These are phyloP conservation scores for Drosophila simulans DNA, from an alignment of 1,140 invertebrate species.

Conservation along the genomic window DNA sequence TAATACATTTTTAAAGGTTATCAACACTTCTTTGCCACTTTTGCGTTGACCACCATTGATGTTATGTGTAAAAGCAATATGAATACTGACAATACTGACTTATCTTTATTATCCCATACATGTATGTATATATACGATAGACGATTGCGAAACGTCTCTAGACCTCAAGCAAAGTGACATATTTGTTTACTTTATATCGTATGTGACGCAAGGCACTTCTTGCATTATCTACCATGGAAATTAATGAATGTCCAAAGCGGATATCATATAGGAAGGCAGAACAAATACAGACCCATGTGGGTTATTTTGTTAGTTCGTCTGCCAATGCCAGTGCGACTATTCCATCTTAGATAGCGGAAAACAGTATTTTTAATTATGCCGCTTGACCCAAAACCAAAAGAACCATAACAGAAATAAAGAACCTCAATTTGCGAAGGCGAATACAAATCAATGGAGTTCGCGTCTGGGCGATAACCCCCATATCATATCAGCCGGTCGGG, in stretches of 20 bases:
- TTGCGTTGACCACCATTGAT: not conserved
- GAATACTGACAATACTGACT: constrained; percentile 1
- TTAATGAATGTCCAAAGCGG: constrained; percentile 67
- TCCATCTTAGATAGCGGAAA: constrained; percentile 49
- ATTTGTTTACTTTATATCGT: constrained; percentile 49
- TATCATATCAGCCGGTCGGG: constrained; percentile 60
- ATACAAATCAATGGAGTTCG: constrained; percentile 72
- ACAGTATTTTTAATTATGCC: constrained; percentile 56
- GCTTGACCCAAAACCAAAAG: constrained; percentile 23
- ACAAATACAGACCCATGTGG: constrained; percentile 27
- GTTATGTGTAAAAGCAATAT: not conserved
- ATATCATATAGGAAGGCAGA: constrained; percentile 34
- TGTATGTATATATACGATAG: constrained; percentile 12
- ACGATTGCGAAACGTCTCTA: constrained; percentile 30
- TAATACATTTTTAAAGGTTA: too few species aligned
- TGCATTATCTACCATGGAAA: constrained; percentile 65
- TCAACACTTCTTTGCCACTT: not conserved
- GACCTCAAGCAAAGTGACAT: constrained; percentile 48
- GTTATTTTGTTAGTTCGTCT: constrained; percentile 31
- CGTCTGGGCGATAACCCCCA: constrained; percentile 64
- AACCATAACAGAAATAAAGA: constrained; percentile 4
- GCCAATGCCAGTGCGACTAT: constrained; percentile 12
- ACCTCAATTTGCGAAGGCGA: constrained; percentile 25
- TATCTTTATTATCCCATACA: constrained; percentile 7
- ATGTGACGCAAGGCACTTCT: constrained; percentile 40